Conservation (phyloP, 2,797 vertebrate species). For the Eleutherodactylus coqui region DNA sequence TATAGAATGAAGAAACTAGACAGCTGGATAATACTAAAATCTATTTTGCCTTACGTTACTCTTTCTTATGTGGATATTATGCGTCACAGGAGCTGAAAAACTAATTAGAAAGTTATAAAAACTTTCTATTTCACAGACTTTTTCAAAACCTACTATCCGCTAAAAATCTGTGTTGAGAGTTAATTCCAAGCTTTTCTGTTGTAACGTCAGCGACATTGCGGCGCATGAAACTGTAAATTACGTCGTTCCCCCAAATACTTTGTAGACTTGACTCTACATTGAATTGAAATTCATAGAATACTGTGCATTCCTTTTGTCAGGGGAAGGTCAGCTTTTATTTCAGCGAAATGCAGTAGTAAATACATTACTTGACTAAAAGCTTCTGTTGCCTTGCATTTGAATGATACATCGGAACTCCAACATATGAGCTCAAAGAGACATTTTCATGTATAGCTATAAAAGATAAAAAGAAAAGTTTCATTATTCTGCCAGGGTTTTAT, state of each 20-base stretch:
- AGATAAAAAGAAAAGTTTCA: background rate
- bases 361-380: background rate
- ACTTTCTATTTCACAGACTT: too few species aligned
- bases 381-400: background rate
- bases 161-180: too few species aligned
- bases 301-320: background rate
- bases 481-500: background rate
- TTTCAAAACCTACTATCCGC: too few species aligned
- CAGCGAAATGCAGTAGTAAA: background rate
- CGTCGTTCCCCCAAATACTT: background rate
- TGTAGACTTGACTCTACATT: background rate
- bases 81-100: too few species aligned
- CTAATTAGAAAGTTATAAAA: too few species aligned
- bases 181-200: background rate
- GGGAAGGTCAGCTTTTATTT: background rate
- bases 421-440: background rate
- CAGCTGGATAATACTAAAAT: background rate
- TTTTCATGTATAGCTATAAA: background rate
- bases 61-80: too few species aligned
- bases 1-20: background rate
- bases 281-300: background rate
- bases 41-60: background rate
- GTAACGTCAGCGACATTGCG: background rate
- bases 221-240: background rate
- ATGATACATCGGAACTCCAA: background rate